Percentiles rank a stretch among this genome's conserved stretches.
Evolutionary conservation across 2,888 invertebrate species (phyloP).

Genomic region (Crocallis elinguaria): DNA sequence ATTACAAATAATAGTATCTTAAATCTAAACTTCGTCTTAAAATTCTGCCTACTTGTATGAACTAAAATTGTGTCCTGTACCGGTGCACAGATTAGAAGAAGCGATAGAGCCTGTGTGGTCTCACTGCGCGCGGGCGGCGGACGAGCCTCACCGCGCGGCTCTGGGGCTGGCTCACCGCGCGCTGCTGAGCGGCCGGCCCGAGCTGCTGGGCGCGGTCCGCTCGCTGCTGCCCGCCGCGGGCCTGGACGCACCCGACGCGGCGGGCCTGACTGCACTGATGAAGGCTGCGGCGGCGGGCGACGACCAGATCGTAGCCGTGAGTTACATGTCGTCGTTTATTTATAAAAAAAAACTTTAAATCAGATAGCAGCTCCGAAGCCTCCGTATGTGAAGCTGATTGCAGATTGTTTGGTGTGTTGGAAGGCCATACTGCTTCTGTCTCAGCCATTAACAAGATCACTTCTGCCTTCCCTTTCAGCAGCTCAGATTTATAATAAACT

Average conservation of each 20-base stretch:
- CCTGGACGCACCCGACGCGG: constrained; percentile 91
- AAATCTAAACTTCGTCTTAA: too few relatives aligned
- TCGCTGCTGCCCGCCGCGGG: constrained; percentile 88
- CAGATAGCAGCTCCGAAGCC: too few relatives aligned
- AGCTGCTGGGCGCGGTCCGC: constrained; percentile 90
- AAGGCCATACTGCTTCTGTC: too few relatives aligned
- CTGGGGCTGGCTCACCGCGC: constrained; percentile 92
- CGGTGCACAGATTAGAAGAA: constrained; percentile 85
- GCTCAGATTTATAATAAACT: too few relatives aligned
- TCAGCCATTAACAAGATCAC: too few relatives aligned
- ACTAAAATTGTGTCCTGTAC: background rate
- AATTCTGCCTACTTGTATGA: background rate
- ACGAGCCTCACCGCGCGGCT: constrained; percentile 87
- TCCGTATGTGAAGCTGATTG: too few relatives aligned
- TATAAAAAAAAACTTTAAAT: too few relatives aligned
- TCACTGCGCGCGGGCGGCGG: constrained; percentile 59
- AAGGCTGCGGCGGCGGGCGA: constrained; percentile 92
- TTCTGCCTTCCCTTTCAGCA: too few relatives aligned
- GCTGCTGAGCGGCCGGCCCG: constrained; percentile 91
- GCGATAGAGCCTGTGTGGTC: constrained; percentile 78
- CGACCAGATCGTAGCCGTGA: constrained; percentile 88
- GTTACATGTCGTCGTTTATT: too few relatives aligned
- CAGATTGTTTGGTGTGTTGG: too few relatives aligned
- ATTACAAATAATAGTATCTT: too few relatives aligned
- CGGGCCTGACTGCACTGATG: constrained; percentile 93